These are phyloP conservation scores for Leptodirus hochenwartii DNA, from an alignment of 2,888 invertebrate genomes.

Conservation along the genomic window DNA sequence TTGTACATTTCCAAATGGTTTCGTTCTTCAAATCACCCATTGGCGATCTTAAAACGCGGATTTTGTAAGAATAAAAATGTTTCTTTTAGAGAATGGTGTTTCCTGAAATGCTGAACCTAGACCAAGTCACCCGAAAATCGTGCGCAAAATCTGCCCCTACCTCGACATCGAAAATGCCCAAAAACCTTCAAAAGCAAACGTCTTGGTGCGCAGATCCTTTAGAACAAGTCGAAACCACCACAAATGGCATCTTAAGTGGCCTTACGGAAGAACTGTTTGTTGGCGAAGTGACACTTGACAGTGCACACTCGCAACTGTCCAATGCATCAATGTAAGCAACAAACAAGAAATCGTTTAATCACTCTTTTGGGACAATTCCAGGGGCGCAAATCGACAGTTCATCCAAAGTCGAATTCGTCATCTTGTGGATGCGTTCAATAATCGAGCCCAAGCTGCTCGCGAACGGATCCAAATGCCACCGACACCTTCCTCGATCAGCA, in stretches of 20 bases:
- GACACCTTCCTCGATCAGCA: slow-evolving; percentile 40
- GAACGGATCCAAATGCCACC: slow-evolving; percentile 40
- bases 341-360: neutral
- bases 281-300: neutral
- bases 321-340: slow-evolving; percentile 3
- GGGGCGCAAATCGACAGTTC: slow-evolving; percentile 23
- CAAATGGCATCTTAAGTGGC: neutral
- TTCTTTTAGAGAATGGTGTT: slow-evolving; percentile 27
- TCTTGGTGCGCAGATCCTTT: slow-evolving; percentile 1
- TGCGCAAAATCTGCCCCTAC: slow-evolving; percentile 18
- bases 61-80: no score
- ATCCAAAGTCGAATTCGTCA: slow-evolving; percentile 32
- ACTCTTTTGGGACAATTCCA: slow-evolving; percentile 11
- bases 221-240: slow-evolving; percentile 5
- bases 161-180: slow-evolving; percentile 18
- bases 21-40: no score
- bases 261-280: neutral
- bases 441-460: slow-evolving; percentile 36
- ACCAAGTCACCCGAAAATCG: slow-evolving; percentile 20
- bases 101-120: slow-evolving; percentile 24
- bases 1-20: no score
- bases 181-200: slow-evolving; percentile 12
- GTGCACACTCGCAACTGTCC: neutral
- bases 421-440: slow-evolving; percentile 39
- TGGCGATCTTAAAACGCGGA: no score